Evolutionary conservation across 2,888 invertebrate species (phyloP), one percentile per base, ranked within the genome.

Genomic region (Prosapia bicincta): DNA sequence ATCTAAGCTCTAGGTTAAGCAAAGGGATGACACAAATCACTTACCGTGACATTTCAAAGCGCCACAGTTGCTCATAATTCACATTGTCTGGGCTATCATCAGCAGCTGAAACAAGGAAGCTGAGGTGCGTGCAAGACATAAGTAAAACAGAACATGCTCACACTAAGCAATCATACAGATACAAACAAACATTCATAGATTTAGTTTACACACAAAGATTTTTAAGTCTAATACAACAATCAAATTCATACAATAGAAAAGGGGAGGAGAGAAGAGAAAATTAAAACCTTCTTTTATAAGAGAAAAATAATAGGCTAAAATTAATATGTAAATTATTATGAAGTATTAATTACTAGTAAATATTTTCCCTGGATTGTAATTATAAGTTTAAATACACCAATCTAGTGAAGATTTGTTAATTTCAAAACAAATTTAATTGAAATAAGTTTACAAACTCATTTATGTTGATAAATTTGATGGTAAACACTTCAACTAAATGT

Each of bases 41-140:
- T 90, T 89, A 90, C 90, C 90, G 88, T 83, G 87, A 86, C 84
- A 88, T 89, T 86, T 90, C 89, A 84, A 87, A 88, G 84, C 88
- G 89, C 90, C 90, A 90, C 85, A 89, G 86, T 83, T 85, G 84
- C 81, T 80, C 79, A 78, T 85, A 78, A 75, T 78, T 78, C 73
- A 66, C 65, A 66, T 66, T 54, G 23, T 43, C 54, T 2, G 73
- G 38, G 23, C 26, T 25, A 72, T 78, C 80, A 65, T 81, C 81
- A 74, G 80, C 81, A 75, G 80, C 80, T 78, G 80, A 81, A 78
- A 81, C 79, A 81, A 81, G 81, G 80, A 82, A 81, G 80, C 82
- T 82, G 81, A 80, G 79, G 79, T 78, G 80, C 78, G 78, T 79
- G 79, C 79, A 75, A 79, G 76, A 76, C 72, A 72, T 69, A 26